Conservation (phyloP, 37 sponge, comb jelly and placozoan genomes). For the Sycon ciliatum region DNA sequence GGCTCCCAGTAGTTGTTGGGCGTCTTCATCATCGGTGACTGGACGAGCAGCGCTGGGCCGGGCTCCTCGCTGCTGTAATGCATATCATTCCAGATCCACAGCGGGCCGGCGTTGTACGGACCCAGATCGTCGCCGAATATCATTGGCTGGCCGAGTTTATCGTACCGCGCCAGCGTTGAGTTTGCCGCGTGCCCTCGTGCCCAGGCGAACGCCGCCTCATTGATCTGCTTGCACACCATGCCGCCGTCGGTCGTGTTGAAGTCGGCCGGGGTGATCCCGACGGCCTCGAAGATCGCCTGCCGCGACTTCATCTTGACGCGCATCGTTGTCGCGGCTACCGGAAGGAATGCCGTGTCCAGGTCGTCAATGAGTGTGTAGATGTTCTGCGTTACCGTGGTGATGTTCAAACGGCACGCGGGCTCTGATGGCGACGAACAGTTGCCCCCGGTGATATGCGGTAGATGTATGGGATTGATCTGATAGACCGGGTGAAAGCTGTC, state of each 20-base stretch:
- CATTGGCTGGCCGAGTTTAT: constrained; percentile 40
- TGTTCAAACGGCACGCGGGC: constrained; percentile 23
- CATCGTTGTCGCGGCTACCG: constrained; percentile 62
- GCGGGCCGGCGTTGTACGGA: constrained; percentile 54
- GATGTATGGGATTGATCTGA: constrained; percentile 58
- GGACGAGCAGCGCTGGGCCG: constrained; percentile 26
- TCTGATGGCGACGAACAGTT: constrained; percentile 51
- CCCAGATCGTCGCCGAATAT: constrained; percentile 66
- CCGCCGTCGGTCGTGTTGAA: constrained; percentile 68
- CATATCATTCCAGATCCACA: constrained; percentile 51
- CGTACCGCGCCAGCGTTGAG: constrained; percentile 31
- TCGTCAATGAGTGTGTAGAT: constrained; percentile 46
- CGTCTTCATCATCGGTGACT: constrained; percentile 45
- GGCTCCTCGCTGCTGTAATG: constrained; percentile 28
- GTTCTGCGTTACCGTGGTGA: constrained; percentile 42
- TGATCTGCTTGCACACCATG: constrained; percentile 47
- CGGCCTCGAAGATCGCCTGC: constrained; percentile 50
- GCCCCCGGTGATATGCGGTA: constrained; percentile 40
- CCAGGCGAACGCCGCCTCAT: constrained; percentile 45
- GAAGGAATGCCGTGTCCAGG: constrained; percentile 46
- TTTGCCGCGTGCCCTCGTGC: constrained; percentile 18
- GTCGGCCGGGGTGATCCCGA: constrained; percentile 42
- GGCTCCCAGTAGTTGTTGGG: constrained; percentile 31
- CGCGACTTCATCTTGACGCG: constrained; percentile 59
- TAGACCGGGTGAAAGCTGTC: constrained; percentile 63